Conservation (phyloP, 2,113 vertebrate genomes). For the Leuciscus idus region DNA sequence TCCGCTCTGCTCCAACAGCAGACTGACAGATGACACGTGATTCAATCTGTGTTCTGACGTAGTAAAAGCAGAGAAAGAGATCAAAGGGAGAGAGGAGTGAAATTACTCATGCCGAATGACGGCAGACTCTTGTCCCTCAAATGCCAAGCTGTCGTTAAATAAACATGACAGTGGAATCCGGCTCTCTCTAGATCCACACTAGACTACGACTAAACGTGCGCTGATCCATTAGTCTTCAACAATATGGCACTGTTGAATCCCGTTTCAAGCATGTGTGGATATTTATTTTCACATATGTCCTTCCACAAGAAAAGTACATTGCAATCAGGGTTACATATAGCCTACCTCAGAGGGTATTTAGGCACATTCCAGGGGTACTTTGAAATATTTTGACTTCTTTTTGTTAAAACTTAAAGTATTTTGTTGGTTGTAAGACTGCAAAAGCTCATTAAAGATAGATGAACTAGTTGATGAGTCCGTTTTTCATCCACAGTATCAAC, state of each 20-base stretch:
- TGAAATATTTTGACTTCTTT: not conserved
- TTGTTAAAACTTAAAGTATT: not conserved
- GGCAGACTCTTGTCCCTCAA: conserved; percentile 51
- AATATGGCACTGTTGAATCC: not conserved
- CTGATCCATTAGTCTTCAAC: not conserved
- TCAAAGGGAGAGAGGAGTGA: not conserved
- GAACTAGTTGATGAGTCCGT: not conserved
- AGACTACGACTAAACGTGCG: not conserved
- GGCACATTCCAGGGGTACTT: not conserved
- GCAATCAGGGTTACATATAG: not conserved
- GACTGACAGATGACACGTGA: not conserved
- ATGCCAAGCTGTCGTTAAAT: conserved; percentile 51
- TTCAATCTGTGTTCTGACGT: conserved; percentile 3
- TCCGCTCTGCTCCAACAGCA: not conserved
- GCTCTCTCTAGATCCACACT: not conserved
- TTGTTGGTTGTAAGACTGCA: not conserved
- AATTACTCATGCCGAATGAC: conserved; percentile 48
- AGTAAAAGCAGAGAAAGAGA: not conserved
- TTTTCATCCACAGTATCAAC: not conserved
- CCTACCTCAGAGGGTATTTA: not conserved
- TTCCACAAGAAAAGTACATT: not conserved
- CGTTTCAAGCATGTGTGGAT: not conserved
- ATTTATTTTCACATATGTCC: not conserved
- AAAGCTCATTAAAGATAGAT: not conserved
- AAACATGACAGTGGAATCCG: not conserved